Conservation (phyloP, 2,113 vertebrate genomes). For the Heterochromis multidens region DNA sequence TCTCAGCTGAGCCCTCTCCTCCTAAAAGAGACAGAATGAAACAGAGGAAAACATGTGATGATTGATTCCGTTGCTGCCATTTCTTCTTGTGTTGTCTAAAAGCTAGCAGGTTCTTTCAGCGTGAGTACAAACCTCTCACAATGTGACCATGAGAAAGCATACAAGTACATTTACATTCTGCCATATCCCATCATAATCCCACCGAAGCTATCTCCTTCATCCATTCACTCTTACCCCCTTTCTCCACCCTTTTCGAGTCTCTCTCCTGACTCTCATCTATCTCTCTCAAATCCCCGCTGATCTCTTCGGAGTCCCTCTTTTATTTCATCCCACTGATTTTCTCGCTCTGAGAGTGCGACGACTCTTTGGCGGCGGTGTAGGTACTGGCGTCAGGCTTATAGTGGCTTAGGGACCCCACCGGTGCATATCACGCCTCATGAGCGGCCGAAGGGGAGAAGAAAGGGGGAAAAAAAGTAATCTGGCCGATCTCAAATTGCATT, state of each 20-base stretch:
- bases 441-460: constrained; percentile 32
- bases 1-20: constrained; percentile 95
- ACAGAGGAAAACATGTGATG: background rate
- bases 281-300: constrained; percentile 71
- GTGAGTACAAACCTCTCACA: background rate
- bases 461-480: constrained; percentile 69
- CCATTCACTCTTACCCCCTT: background rate
- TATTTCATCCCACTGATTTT: constrained; percentile 68
- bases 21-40: constrained; percentile 71
- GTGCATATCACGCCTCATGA: constrained; percentile 65
- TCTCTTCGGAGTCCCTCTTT: constrained; percentile 69
- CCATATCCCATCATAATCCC: constrained; percentile 22
- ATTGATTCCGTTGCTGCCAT: background rate
- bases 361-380: constrained; percentile 45
- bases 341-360: constrained; percentile 36
- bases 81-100: background rate
- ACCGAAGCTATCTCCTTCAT: constrained; percentile 25
- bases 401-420: constrained; percentile 59
- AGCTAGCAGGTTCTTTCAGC: background rate
- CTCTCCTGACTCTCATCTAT: constrained; percentile 44
- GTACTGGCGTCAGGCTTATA: constrained; percentile 52
- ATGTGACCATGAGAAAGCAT: constrained; percentile 11
- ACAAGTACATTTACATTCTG: constrained; percentile 34
- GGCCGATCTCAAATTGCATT: constrained; percentile 73
- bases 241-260: background rate